A percentile compares a stretch with the other conserved stretches of the same genome.
phyloP scores from a whole-genome alignment of 2,888 invertebrate species.

The Arrhopalites spinosus region DNA sequence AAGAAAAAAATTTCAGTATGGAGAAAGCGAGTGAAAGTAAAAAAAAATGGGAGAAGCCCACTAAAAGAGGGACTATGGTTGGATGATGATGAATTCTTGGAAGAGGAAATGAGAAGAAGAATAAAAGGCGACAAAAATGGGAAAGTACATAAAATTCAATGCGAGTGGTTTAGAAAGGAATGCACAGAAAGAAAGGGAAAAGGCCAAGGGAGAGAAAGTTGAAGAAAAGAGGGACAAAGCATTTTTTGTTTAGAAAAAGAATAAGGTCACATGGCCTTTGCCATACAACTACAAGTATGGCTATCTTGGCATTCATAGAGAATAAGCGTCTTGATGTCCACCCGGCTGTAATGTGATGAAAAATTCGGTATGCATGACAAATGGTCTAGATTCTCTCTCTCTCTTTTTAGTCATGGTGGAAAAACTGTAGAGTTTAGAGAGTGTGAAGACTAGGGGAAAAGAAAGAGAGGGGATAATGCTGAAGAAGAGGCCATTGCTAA shows the following conservation, averaged over 20 bases:
- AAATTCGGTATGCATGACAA: constrained; percentile 45
- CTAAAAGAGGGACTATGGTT: background rate
- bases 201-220: constrained; percentile 14
- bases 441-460: background rate
- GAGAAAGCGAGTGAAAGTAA: background rate
- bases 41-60: background rate
- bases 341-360: constrained; percentile 43
- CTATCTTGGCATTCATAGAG: constrained; percentile 41
- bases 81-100: constrained; percentile 18
- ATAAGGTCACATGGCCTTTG: constrained; percentile 32
- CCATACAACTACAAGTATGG: background rate
- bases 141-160: background rate
- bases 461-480: background rate
- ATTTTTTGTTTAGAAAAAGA: background rate
- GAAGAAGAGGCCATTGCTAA: constrained; percentile 10
- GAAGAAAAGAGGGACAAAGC: constrained; percentile 10
- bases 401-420: background rate
- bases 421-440: background rate
- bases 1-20: too few relatives aligned
- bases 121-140: background rate
- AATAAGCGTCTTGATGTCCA: constrained; percentile 39
- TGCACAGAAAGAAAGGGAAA: background rate
- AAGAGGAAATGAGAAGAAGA: background rate
- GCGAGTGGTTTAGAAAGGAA: background rate
- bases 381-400: background rate